phyloP scores from a whole-genome alignment of 2,797 vertebrate species.

The Lithobates sylvaticus region DNA sequence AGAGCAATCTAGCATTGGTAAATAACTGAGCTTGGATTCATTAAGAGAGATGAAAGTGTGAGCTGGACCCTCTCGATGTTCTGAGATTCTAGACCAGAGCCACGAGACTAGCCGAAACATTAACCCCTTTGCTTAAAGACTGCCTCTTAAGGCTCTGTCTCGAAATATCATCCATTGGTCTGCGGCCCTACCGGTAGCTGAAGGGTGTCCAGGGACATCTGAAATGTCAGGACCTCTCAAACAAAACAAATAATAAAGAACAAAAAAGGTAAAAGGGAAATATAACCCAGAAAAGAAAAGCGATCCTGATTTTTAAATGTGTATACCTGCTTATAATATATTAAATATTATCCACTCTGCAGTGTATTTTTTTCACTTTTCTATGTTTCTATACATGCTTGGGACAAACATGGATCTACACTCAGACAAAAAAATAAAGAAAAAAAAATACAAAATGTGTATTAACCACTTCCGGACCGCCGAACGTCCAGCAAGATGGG shows the following conservation, averaged over 20 bases:
- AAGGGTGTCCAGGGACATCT: slow-evolving; percentile 36
- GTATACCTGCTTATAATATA: slow-evolving; percentile 78
- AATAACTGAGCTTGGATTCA: slow-evolving; percentile 79
- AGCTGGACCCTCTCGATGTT: slow-evolving; percentile 75
- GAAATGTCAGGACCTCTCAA: slow-evolving; percentile 45
- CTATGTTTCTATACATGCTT: too few relatives aligned
- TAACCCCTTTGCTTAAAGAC: slow-evolving; percentile 28
- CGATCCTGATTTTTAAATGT: slow-evolving; percentile 71
- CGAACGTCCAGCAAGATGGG: too few relatives aligned
- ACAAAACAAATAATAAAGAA: slow-evolving; percentile 24
- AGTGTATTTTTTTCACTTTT: slow-evolving; percentile 76
- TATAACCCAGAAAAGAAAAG: slow-evolving; percentile 65
- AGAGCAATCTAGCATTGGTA: slow-evolving; percentile 77
- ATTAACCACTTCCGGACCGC: too few relatives aligned
- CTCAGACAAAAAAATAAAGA: too few relatives aligned
- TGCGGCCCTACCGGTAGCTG: not conserved
- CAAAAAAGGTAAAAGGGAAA: slow-evolving; percentile 65
- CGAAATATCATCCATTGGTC: not conserved
- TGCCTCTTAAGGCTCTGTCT: not conserved
- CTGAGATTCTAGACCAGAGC: slow-evolving; percentile 65
- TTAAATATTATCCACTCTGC: slow-evolving; percentile 78
- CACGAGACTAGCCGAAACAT: slow-evolving; percentile 27
- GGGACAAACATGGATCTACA: too few relatives aligned
- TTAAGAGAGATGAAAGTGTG: slow-evolving; percentile 84
- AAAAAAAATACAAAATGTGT: too few relatives aligned